Base-by-base conservation (phyloP, 2,888 invertebrate genomes). In the Hirtodrosophila confusa region DNA sequence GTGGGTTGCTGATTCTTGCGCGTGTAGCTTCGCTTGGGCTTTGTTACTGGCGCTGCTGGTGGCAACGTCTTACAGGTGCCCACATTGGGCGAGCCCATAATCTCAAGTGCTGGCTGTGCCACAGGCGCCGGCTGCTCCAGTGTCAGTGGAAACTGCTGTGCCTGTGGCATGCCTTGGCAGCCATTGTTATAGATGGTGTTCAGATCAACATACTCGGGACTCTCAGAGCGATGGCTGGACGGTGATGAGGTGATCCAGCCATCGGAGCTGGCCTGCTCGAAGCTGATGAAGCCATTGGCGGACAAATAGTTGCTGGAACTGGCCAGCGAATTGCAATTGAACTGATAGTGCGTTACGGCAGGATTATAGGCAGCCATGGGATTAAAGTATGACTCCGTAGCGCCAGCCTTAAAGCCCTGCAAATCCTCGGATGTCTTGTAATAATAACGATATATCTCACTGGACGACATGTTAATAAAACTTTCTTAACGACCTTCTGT, bases 161-260 rank as follows among this genome's bases (percentile, higher is more conserved):
- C 4, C 37, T 74, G 82, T 3, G 73, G 41, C 86, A 82, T 8
- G 39, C 54, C 75, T 24, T 64, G 67, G 61, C 88, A 84, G 44
- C 78, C 75, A 29, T 69, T 82, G 49, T 86, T 86, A 69, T 90
- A 90, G 44, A 91, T 90, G 11, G 85, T 82, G 69, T 89, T 91
- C 31, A 91, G 72, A 71, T 92, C 91, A 45, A 91, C 89, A 65
- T 91, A 91, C 66, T 92, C 91, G 29, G 91, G 91, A 78, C 91
- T 92, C 35, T 91, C 90, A 8, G 91, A 91, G 1, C 91, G 91
- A 77, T 91, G 91, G 48, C 92, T 92, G 8, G 90, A 89, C 27
- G 92, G 91, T 37, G 91, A 92, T 0, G 92, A 91, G 6, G 91
- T 90, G 66, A 91, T 89, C 92, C 91, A 91, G 51, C 92, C 92